Percentiles rank a stretch among this genome's conserved stretches.
phyloP scores from a whole-genome alignment of 2,113 vertebrate genomes.

The Oreamnos americanus region DNA sequence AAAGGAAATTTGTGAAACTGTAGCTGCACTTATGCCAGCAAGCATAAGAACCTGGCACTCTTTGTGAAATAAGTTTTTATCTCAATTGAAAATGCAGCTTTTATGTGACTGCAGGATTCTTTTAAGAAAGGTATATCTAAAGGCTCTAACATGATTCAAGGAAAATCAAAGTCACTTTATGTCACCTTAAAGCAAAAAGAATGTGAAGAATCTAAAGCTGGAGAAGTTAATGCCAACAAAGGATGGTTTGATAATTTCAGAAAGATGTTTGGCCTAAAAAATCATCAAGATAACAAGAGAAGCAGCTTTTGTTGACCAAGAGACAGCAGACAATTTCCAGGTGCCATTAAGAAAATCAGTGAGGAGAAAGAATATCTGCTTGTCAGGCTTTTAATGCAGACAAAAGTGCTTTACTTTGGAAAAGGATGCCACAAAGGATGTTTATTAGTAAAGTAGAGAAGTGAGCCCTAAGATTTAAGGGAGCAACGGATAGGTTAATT shows the following conservation, averaged over 20 bases:
- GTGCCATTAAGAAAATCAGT: neutral
- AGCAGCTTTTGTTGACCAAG: neutral
- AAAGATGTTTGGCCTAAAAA: neutral
- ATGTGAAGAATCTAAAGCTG: neutral
- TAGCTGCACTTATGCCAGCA: neutral
- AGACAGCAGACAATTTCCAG: neutral
- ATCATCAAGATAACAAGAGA: neutral
- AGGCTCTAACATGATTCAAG: neutral
- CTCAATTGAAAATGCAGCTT: neutral
- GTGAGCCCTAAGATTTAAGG: neutral
- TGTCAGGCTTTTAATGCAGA: neutral
- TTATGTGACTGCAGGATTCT: neutral
- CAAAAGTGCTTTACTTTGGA: neutral
- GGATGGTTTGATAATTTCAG: neutral
- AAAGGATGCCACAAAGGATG: neutral
- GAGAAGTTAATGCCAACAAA: neutral
- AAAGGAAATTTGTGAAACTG: neutral
- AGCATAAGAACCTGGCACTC: neutral
- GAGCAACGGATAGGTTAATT: neutral
- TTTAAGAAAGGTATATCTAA: neutral
- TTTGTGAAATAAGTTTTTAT: neutral
- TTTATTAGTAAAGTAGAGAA: neutral
- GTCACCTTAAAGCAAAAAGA: neutral
- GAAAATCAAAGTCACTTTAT: neutral
- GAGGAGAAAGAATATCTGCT: neutral